Base-by-base conservation (phyloP, 2,797 vertebrate species). In the Vultur gryphus region DNA sequence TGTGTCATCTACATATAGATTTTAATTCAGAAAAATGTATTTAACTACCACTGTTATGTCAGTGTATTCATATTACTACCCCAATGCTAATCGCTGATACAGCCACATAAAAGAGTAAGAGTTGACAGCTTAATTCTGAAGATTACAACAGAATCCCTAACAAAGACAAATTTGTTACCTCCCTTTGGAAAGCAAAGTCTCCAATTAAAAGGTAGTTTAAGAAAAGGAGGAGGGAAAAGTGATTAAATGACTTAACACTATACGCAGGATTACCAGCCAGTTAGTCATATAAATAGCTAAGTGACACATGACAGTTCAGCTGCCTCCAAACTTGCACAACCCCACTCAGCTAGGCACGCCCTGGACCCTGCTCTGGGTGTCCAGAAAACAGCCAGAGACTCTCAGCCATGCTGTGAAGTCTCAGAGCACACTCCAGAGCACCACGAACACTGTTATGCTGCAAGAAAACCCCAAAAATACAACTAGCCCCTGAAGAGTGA, bases 261-360 rank as follows among this genome's bases (percentile, higher is more conserved):
- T 3, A 5, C 2, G 0, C 43, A 15, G 87, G 70, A 41, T 69
- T n/a, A 39, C 19, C 78, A 79, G 41, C 19, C 66, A 55, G 84
- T 28, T 16, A 57, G 43, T 24, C 64, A 54, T 19, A 93, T 2
- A 89, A 90, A 95, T 28, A 89, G 75, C 84, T 8, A 29, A 81
- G 62, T 3, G 84, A 41, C 93, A 95, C 39, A 67, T 29, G 93
- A 85, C 43, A 77, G 72, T 2, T 46, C 93, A 90, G 91, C 80
- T 88, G 79, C 69, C 61, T 89, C 58, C 51, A 8, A 43, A 24
- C 52, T 70, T 46, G 28, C 85, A 79, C 84, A 75, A 39, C 39
- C 73, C 28, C 52, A 9, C 55, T 14, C 9, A 25, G 77, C 84
- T 33, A 21, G 51, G 80, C 78, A 57, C 54, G 5, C 41, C 78